phyloP scores from a whole-genome alignment of 1,140 invertebrate genomes.

The Chlorops oryzae region DNA sequence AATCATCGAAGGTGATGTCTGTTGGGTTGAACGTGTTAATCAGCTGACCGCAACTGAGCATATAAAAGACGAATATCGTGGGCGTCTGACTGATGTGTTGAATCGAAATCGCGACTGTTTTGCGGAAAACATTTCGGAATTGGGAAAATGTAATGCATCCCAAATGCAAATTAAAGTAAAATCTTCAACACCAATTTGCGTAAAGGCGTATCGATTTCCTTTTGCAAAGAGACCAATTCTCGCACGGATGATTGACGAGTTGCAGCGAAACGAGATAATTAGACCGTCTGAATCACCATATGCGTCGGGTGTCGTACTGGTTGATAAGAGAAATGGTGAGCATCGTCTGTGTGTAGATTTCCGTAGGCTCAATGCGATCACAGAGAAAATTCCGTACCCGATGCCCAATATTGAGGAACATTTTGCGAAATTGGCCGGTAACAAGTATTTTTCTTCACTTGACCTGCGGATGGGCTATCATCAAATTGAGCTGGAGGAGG shows the following conservation, averaged over 20 bases:
- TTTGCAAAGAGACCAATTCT: slow-evolving; percentile 25
- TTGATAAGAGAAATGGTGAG: slow-evolving; percentile 26
- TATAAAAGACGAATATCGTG: not conserved
- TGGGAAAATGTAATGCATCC: slow-evolving; percentile 5
- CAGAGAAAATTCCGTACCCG: slow-evolving; percentile 50
- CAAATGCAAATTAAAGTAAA: slow-evolving; percentile 18
- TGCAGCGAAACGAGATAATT: slow-evolving; percentile 18
- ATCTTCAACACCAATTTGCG: slow-evolving; percentile 8
- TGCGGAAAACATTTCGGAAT: not conserved
- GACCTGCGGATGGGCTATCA: slow-evolving; percentile 50
- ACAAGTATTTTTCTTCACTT: slow-evolving; percentile 45
- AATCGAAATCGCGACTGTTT: too few species aligned
- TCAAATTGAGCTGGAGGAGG: slow-evolving; percentile 47
- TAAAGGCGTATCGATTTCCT: slow-evolving; percentile 23
- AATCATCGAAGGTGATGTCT: slow-evolving; percentile 6
- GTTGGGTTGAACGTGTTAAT: slow-evolving; percentile 1
- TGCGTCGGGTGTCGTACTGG: slow-evolving; percentile 23
- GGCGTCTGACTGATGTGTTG: too few species aligned
- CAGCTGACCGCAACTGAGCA: not conserved
- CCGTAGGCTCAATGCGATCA: slow-evolving; percentile 37
- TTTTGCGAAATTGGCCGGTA: slow-evolving; percentile 43
- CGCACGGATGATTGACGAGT: slow-evolving; percentile 20
- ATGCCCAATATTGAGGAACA: slow-evolving; percentile 49
- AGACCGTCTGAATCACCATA: slow-evolving; percentile 22
- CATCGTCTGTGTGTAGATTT: slow-evolving; percentile 21